Base-by-base conservation (phyloP, 2,113 vertebrate genomes). In the Rattus norvegicus region DNA sequence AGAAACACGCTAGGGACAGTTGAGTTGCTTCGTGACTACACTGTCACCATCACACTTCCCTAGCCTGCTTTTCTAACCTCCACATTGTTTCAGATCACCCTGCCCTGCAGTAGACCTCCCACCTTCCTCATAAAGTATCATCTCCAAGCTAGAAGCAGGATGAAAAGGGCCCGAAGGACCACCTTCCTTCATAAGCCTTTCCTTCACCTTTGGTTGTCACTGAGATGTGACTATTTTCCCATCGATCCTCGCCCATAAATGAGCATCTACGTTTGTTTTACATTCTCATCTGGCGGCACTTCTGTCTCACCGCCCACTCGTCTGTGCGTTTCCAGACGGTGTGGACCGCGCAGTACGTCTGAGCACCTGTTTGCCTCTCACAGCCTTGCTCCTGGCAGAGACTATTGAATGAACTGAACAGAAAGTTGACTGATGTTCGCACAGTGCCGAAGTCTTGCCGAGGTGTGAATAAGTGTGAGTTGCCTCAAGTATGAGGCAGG, bases 391-490 rank as follows among this genome's bases (percentile, higher is more conserved):
- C 72, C 16, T 5, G 43, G 73, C 5, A 43, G 84, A 59, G 84
- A 47, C 92, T 17, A 49, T 33, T 70, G 73, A 79, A 73, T 61
- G 85, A 75, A n/a, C 86, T 7, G 65, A 92, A 63, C 8, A 59
- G 81, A 70, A 61, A 75, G 22, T 28, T 94, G 93, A 91, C 77
- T 73, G 88, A 76, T 77, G 92, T 61, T 91, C 33, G 26, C 1
- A 36, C 83, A 8, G 84, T 7, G 70, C 85, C 75, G 65, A 93
- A 94, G 85, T 72, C 86, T 83, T 88, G 83, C 87, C 79, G 90
- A 69, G 73, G 86, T 81, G 69, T 85, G 90, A 96, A 28, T 79
- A 77, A 95, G 84, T 94, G 88, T 93, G 93, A 94, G 92, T 54
- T 85, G 88, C 65, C 54, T 91, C 4, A 49, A 76, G 80, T 92